Evolutionary conservation across 2,888 invertebrate genomes (phyloP), one percentile per base, ranked within the genome.

Genomic region (Alsophila aescularia): DNA sequence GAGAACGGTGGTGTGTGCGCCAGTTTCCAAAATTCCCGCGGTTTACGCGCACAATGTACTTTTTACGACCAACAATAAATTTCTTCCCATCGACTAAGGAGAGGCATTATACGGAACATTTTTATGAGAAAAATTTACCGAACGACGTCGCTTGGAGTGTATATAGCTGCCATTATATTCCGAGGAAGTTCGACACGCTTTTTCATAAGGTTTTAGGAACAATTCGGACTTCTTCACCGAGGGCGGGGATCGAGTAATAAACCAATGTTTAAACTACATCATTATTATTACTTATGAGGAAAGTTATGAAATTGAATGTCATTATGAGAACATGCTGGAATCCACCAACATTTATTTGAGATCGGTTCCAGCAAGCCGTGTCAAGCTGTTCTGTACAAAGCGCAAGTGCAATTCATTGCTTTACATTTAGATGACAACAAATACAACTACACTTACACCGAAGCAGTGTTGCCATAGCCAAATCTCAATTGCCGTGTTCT

Each of bases 11-110:
- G 60, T 64, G 65, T 70, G 64, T 67, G 71, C 60, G 71, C 60
- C 66, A 64, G 69, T 72, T 70, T 68, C 70, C 64, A 44, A 81
- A 77, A 70, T 74, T 75, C 71, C 52, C 72, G 73, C 69, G 79
- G 79, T 78, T 80, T 81, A 71, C 71, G 72, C 73, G 66, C 70
- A 70, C 76, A 72, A 79, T 79, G 76, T 82, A 76, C 76, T 79
- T 83, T 85, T 85, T 85, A 85, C 79, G 83, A 78, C 68, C 72
- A 62, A 74, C 80, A 79, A 84, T 85, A 85, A 85, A 83, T 85
- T 83, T 82, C 77, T 69, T 72, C 80, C 78, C 81, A 81, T 84
- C 79, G 78, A 73, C 78, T 78, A 73, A 78, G 72, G 73, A 73
- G 72, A 73, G 72, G 71, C 76, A 79, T 83, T 79, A 79, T 70